Base-by-base conservation (phyloP, 2,113 vertebrate species). In the Procapra przewalskii region DNA sequence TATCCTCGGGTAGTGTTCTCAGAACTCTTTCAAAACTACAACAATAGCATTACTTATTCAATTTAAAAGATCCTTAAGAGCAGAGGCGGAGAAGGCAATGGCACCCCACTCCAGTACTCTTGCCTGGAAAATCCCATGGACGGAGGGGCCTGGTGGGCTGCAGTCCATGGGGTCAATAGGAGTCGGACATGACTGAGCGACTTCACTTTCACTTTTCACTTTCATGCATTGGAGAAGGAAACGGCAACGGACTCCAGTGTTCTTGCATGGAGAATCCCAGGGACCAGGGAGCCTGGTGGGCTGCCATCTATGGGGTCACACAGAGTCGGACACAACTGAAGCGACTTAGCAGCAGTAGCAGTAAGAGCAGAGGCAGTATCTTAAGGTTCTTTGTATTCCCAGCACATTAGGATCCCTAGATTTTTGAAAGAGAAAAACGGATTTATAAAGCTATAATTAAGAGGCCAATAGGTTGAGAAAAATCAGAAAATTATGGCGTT, bases 21-120 rank as follows among this genome's bases (percentile, higher is more conserved):
- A 55, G 48, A 97, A 96, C 90, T 92, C 45, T 90, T 95, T 96
- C 84, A 79, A 31, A 95, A 94, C 87, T 94, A 60, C 1, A 92
- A 67, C 71, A 16, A 86, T 88, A 82, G 27, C n/a, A 81, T 83
- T 94, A 79, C 48, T 90, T 94, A 81, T 27, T 96, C 95, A 31
- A 97, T 85, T 96, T 85, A 86, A 77, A 94, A 96, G 16, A 11
- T 90, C 57, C 55, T 91, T 71, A 54, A 33, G 29, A 62, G 29
- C 8, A 96, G 43, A 90, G 12, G 19, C 40, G 4, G 3, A 57
- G 55, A 25, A 10, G 55, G 55, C 55, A 57, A 25, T 25, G 55
- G 23, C 23, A 57, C 23, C 55, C 23, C 3, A 25, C 8, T 57
- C 55, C 55, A 57, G 55, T 57, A 57, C 55, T 25, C 55, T 57